Conservation (phyloP, 2,113 vertebrate genomes). For the Pterocles gutturalis region DNA sequence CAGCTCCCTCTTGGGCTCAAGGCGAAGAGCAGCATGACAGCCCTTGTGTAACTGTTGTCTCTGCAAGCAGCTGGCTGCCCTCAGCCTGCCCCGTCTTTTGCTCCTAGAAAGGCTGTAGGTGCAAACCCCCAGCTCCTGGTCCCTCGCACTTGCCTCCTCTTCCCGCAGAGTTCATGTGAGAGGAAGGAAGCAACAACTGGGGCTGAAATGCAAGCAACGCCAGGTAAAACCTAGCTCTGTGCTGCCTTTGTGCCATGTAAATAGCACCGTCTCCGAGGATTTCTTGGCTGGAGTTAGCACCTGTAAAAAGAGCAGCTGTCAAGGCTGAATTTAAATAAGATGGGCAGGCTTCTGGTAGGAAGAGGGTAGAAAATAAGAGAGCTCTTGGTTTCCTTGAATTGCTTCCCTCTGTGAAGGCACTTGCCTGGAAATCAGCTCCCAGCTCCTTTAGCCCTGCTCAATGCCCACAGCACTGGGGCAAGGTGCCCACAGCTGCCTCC, state of each 20-base stretch:
- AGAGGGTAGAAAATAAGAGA: neutral
- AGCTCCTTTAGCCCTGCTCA: neutral
- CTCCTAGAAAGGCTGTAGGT: neutral
- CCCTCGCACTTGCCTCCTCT: constrained; percentile 27
- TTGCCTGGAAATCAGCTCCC: neutral
- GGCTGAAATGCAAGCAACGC: neutral
- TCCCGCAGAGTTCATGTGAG: neutral
- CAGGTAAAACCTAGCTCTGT: neutral
- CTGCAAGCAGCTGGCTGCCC: neutral
- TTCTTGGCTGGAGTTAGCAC: constrained; percentile 53
- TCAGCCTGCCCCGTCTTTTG: neutral
- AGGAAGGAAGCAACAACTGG: neutral
- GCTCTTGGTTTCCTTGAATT: neutral
- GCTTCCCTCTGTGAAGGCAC: neutral
- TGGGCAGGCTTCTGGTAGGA: neutral
- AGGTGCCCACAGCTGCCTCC: neutral
- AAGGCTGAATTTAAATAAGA: constrained; percentile 26
- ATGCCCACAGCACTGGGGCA: neutral
- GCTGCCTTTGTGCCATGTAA: neutral
- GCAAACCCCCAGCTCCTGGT: neutral
- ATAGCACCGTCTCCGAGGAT: neutral
- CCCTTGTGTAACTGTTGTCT: accelerated
- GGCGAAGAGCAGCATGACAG: neutral
- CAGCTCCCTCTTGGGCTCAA: neutral
- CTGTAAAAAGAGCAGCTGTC: constrained; percentile 49